Evolutionary conservation across 2,888 invertebrate genomes (phyloP).

Genomic region (Rotaria magnacalcarata): DNA sequence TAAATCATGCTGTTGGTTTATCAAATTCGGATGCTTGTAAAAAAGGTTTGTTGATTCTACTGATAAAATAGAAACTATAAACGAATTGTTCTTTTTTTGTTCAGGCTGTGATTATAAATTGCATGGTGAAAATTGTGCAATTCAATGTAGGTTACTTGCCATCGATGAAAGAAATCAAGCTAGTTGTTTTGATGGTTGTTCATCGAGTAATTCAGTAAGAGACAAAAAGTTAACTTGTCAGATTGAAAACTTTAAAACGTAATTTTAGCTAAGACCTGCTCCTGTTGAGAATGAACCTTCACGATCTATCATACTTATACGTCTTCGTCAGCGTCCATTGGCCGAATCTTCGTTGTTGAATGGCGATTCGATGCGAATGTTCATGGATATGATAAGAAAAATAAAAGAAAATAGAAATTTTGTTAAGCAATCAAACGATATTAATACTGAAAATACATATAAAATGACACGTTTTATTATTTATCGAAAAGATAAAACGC

Average conservation of each 20-base stretch:
- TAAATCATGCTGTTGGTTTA: background rate
- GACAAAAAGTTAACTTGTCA: too few species aligned
- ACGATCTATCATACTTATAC: background rate
- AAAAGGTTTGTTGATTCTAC: background rate
- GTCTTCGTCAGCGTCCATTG: background rate
- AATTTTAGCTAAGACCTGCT: too few species aligned
- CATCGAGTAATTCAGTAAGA: background rate
- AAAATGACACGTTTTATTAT: background rate
- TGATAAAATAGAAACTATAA: background rate
- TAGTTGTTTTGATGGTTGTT: slow-evolving; percentile 17
- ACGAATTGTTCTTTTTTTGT: background rate
- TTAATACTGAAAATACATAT: background rate
- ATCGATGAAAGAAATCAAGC: background rate
- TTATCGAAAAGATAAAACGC: background rate
- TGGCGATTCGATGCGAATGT: background rate
- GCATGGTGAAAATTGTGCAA: background rate
- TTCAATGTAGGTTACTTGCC: background rate
- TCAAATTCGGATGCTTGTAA: background rate
- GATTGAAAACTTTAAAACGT: too few species aligned
- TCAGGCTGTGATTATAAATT: slow-evolving; percentile 16
- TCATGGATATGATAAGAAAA: background rate
- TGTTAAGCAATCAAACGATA: too few species aligned
- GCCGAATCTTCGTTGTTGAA: background rate
- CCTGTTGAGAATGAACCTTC: background rate
- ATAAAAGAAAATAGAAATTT: background rate